A percentile compares a stretch with the other conserved stretches of the same genome.
phyloP scores from a whole-genome alignment of 2,113 vertebrate species.

The Otus sunia region DNA sequence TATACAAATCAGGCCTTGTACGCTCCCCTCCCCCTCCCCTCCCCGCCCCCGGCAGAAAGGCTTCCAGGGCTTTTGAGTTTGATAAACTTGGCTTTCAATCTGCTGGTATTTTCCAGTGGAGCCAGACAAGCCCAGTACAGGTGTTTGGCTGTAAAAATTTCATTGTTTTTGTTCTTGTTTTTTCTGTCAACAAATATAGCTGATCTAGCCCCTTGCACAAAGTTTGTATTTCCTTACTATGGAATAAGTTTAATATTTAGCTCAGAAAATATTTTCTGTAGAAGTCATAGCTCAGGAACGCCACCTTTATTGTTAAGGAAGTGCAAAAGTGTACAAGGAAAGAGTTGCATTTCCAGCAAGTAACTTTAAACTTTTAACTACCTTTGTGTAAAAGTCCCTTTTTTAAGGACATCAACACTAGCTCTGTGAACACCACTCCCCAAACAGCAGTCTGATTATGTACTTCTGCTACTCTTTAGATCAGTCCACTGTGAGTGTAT shows the following conservation, averaged over 20 bases:
- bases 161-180: not conserved
- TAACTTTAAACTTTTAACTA: not conserved
- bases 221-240: not conserved
- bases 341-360: not conserved
- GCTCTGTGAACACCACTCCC: not conserved
- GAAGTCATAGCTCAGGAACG: not conserved
- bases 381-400: not conserved
- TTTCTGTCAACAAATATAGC: not conserved
- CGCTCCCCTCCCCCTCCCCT: too few species aligned
- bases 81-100: not conserved
- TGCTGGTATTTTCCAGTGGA: not conserved
- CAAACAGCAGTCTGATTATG: not conserved
- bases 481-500: not conserved
- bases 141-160: not conserved
- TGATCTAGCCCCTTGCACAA: not conserved
- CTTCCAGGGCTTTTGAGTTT: not conserved
- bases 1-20: not conserved
- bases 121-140: not conserved
- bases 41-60: too few species aligned
- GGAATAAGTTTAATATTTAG: not conserved
- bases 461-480: not conserved
- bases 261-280: not conserved
- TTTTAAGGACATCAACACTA: rapidly evolving
- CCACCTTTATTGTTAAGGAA: not conserved
- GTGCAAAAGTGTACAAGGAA: not conserved